phyloP scores from a whole-genome alignment of 1,140 invertebrate species.

The Caenorhabditis brenneri region DNA sequence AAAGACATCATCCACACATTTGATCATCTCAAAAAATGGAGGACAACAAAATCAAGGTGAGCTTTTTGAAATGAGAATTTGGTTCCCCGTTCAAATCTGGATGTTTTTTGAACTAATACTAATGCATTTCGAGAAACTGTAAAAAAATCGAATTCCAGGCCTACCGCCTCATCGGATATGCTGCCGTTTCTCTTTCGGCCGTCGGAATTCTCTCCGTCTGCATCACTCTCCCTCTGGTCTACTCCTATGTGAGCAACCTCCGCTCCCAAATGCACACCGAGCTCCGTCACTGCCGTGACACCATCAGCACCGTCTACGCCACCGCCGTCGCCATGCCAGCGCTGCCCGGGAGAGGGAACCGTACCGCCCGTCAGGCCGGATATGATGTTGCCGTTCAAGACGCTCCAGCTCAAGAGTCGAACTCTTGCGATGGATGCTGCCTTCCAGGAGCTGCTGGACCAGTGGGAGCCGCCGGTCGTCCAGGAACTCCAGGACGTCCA shows the following conservation, averaged over 20 bases:
- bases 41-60: constrained; percentile 38
- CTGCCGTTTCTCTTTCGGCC: constrained; percentile 35
- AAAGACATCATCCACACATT: constrained; percentile 14
- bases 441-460: constrained; percentile 54
- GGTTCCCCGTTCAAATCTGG: no score
- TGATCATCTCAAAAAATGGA: constrained; percentile 35
- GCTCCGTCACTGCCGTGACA: constrained; percentile 42
- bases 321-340: constrained; percentile 34
- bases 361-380: constrained; percentile 48
- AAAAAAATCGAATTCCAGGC: constrained; percentile 35
- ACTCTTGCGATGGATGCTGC: constrained; percentile 51
- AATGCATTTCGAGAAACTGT: no score
- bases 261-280: constrained; percentile 37
- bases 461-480: constrained; percentile 47
- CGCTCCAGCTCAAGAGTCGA: not conserved
- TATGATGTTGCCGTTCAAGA: constrained; percentile 42
- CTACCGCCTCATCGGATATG: constrained; percentile 51
- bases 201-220: constrained; percentile 50
- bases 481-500: constrained; percentile 47
- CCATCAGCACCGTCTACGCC: constrained; percentile 17
- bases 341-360: constrained; percentile 28
- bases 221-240: constrained; percentile 50
- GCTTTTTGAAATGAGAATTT: no score
- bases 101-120: no score
- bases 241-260: constrained; percentile 46